Base-by-base conservation (phyloP, 2,797 vertebrate species). In the Lacerta bilineata region DNA sequence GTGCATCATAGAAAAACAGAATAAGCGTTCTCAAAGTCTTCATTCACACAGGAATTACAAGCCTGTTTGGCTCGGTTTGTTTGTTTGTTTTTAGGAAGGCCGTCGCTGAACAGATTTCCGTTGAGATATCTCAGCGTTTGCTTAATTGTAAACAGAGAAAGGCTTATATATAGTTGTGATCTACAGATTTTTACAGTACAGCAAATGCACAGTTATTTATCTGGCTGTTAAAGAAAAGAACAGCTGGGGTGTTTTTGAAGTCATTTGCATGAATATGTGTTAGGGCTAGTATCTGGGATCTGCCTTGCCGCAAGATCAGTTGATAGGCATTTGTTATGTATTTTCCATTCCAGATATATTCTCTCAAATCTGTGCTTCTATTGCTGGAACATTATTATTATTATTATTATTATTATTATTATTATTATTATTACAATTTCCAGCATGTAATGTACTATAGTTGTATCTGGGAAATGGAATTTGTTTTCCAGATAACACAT, bases 151-250 rank as follows among this genome's bases (percentile, higher is more conserved):
- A 87, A 84, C n/a, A 8, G 13, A 13, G 17, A 50, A 89, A 61
- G 29, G 11, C 41, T 8, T 3, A 61, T 25, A 0, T 83, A 18
- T 4, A 15, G 59, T 8, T 36, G 66, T 78, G 1, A 1, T 0
- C 55, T 50, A 0, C 2, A 25, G 71, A n/a, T 75, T 15, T 1
- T 8, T 2, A 80, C 9, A 25, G 33, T 39, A 2, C 7, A 2
- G 84, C 10, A 29, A 59, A 18, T 1, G 55, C 18, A 46, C 78
- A 27, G 23, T 89, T 0, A 7, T 33, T 83, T 25, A 0, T 20
- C 5, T 17, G 11, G 3, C 72, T 69, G 18, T 46, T 41, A 15
- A 55, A 55, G 50, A 55, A 15, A 55, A 55, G 36, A 2, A 0
- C 1, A 0, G 17, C 1, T 72, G 68, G 88, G 36, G 46, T 85